A percentile compares a stretch with the other conserved stretches of the same genome.
These are phyloP conservation scores for Bolinopsis microptera DNA, from an alignment of 37 sponge, comb jelly and placozoan genomes.

Conservation along the genomic window DNA sequence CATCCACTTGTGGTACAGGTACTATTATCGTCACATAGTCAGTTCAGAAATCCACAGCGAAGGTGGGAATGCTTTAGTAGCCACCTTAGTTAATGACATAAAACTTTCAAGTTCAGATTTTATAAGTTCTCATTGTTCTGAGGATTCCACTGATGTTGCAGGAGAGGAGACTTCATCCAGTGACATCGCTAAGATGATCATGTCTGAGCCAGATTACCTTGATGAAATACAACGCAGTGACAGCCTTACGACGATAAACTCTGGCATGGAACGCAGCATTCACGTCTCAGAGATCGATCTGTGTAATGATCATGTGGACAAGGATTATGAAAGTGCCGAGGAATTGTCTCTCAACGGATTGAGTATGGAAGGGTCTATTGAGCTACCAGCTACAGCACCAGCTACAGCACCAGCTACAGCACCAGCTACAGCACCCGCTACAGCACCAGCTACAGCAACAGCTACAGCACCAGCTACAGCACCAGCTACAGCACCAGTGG, in stretches of 20 bases:
- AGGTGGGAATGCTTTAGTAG: background rate
- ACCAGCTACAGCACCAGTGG: background rate
- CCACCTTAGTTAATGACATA: background rate
- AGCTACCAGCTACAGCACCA: background rate
- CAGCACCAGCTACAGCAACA: background rate
- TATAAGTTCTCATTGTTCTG: background rate
- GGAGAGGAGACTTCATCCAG: background rate
- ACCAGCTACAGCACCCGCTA: background rate
- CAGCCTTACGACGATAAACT: background rate
- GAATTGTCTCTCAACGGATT: slow-evolving; percentile 40
- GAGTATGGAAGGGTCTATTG: background rate
- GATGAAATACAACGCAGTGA: background rate
- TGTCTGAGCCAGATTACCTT: background rate
- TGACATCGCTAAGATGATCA: background rate
- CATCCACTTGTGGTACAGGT: slow-evolving; percentile 12
- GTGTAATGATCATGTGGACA: slow-evolving; percentile 40
- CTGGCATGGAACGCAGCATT: background rate
- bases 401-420: background rate
- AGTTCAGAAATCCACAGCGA: background rate
- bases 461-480: background rate
- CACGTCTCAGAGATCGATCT: slow-evolving; percentile 56
- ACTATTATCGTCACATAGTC: background rate
- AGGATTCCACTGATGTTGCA: slow-evolving; percentile 26
- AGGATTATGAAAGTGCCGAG: slow-evolving; percentile 59
- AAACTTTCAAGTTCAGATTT: background rate